Conservation (phyloP, 2,113 vertebrate species). For the Phrynocephalus versicolor region DNA sequence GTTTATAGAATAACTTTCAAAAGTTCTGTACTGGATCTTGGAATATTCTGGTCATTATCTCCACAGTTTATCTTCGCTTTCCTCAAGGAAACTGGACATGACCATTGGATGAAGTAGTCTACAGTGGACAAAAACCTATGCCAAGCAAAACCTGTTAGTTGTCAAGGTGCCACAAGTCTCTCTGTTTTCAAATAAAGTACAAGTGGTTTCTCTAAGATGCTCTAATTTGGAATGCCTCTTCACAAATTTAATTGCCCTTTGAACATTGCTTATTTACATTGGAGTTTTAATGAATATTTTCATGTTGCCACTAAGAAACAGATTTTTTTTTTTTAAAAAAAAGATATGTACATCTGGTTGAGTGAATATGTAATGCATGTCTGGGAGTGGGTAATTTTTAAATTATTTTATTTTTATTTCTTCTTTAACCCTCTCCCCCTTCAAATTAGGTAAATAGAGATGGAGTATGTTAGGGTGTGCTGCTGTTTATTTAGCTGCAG, state of each 20-base stretch:
- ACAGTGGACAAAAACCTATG: too few relatives aligned
- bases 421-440: neutral
- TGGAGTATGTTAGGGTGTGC: neutral
- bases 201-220: neutral
- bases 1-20: neutral
- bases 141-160: too few relatives aligned
- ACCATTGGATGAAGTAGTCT: too few relatives aligned
- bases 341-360: neutral
- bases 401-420: neutral
- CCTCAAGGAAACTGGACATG: neutral
- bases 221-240: neutral
- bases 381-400: neutral
- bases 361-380: neutral
- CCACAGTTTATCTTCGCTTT: neutral
- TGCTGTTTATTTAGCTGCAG: slow-evolving; percentile 9
- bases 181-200: too few relatives aligned
- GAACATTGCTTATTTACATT: neutral
- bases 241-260: neutral
- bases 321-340: neutral
- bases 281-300: neutral
- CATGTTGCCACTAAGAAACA: neutral
- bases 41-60: neutral
- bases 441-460: neutral
- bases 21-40: too few relatives aligned
- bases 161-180: neutral